Conservation (phyloP, 2,888 invertebrate genomes). For the Argyresthia goedartella region DNA sequence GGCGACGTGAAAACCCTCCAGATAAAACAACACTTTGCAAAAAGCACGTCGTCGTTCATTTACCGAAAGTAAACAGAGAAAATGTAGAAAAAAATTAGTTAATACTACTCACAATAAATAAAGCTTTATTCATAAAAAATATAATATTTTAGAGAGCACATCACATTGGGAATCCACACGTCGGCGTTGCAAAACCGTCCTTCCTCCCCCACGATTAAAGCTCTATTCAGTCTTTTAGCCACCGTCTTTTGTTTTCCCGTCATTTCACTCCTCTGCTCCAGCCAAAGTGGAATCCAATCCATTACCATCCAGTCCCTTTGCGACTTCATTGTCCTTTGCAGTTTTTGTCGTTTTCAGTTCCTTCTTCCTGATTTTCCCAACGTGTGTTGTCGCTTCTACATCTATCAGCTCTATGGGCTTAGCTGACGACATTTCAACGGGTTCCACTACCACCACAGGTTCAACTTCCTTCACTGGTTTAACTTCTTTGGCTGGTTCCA, state of each 20-base stretch:
- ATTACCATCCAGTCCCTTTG: constrained; percentile 43
- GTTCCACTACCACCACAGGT: constrained; percentile 1
- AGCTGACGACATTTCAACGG: constrained; percentile 2
- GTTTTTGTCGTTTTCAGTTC: constrained; percentile 49
- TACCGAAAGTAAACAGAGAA: constrained; percentile 3
- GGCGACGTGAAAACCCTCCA: no score
- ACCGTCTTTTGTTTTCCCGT: constrained; percentile 33
- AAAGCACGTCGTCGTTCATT: not conserved
- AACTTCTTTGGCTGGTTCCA: not conserved
- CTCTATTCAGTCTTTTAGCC: constrained; percentile 5
- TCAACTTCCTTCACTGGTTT: constrained; percentile 5
- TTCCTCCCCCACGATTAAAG: not conserved
- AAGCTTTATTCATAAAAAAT: constrained; percentile 43
- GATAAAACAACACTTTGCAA: no score
- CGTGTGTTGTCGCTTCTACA: constrained; percentile 41
- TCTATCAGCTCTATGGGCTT: constrained; percentile 39
- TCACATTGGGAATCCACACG: constrained; percentile 1
- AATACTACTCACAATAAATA: constrained; percentile 39
- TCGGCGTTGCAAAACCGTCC: not conserved
- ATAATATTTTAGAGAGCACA: constrained; percentile 9
- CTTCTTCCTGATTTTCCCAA: constrained; percentile 61
- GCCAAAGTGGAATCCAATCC: constrained; percentile 43
- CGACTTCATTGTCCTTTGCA: constrained; percentile 53
- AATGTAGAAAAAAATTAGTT: constrained; percentile 23
- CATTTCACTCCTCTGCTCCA: constrained; percentile 38